Percentiles rank a stretch among this genome's conserved stretches.
Evolutionary conservation across 1,140 invertebrate species (phyloP).

Genomic region (Tetragnatha versicolor): DNA sequence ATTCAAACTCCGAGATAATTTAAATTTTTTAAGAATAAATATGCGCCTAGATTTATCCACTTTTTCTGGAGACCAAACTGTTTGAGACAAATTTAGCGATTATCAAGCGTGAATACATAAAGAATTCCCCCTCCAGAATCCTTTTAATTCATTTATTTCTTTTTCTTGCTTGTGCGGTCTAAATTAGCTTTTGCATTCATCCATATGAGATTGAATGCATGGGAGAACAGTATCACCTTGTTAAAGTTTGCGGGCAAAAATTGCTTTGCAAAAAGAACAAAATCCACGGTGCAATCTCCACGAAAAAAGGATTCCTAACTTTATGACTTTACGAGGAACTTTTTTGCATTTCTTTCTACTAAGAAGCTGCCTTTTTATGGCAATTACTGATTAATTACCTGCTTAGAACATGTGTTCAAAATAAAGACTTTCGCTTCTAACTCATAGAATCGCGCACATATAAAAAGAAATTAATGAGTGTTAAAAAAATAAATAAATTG

Average conservation of each 20-base stretch:
- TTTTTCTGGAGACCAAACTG: neutral
- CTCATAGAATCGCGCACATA: slow-evolving; percentile 16
- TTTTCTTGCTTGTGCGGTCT: neutral
- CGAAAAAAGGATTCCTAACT: slow-evolving; percentile 42
- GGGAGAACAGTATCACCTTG: slow-evolving; percentile 16
- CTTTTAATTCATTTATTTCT: slow-evolving; percentile 22
- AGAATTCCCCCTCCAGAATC: neutral
- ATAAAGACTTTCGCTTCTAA: slow-evolving; percentile 44
- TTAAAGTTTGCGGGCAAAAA: slow-evolving; percentile 12
- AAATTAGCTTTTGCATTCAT: slow-evolving; percentile 51
- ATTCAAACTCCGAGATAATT: neutral
- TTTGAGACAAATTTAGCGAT: neutral
- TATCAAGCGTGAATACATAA: slow-evolving; percentile 17
- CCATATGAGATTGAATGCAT: slow-evolving; percentile 25
- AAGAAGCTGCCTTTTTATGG: slow-evolving; percentile 49
- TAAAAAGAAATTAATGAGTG: slow-evolving; percentile 22
- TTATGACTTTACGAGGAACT: slow-evolving; percentile 35
- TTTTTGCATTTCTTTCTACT: slow-evolving; percentile 16
- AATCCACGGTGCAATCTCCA: slow-evolving; percentile 31
- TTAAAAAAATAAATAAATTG: slow-evolving; percentile 24
- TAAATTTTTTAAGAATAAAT: slow-evolving; percentile 6
- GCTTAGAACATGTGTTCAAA: slow-evolving; percentile 52
- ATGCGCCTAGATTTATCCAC: neutral
- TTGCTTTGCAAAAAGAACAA: slow-evolving; percentile 34
- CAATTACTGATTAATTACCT: slow-evolving; percentile 56